Conservation (phyloP, 2,888 invertebrate genomes). For the Rhyacophila evoluta region DNA sequence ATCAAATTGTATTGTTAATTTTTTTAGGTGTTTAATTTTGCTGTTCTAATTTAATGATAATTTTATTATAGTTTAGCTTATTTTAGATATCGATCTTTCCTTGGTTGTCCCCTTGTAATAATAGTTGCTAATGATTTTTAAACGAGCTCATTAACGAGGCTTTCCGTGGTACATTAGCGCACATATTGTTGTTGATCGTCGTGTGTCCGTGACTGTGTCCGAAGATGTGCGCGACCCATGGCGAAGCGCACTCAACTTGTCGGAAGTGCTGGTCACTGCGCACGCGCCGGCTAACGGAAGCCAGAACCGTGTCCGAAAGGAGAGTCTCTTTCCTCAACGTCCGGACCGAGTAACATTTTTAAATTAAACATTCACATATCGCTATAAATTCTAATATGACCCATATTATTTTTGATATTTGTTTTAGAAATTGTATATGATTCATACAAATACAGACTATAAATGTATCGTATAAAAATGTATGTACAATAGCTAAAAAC, state of each 20-base stretch:
- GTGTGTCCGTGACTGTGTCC: neutral
- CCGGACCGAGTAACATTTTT: neutral
- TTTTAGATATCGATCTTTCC: too few relatives aligned
- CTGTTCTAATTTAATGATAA: too few relatives aligned
- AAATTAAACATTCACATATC: too few relatives aligned
- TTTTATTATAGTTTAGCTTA: too few relatives aligned
- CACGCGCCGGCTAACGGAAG: conserved; percentile 16
- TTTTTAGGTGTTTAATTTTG: too few relatives aligned
- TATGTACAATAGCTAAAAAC: too few relatives aligned
- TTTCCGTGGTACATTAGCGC: neutral
- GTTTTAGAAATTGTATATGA: too few relatives aligned
- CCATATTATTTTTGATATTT: too few relatives aligned
- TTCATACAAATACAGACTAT: too few relatives aligned
- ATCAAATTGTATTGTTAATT: too few relatives aligned
- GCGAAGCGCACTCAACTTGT: neutral
- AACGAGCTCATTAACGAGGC: neutral
- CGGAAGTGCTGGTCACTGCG: conserved; percentile 13
- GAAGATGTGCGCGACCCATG: neutral
- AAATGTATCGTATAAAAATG: too few relatives aligned
- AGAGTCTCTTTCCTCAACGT: neutral
- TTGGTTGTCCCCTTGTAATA: too few relatives aligned
- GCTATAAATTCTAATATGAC: neutral
- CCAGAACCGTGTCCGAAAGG: conserved; percentile 6
- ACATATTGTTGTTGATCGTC: neutral
- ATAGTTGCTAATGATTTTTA: neutral